Evolutionary conservation across 2,888 invertebrate species (phyloP).

Genomic region (Protodeltote pygarga): DNA sequence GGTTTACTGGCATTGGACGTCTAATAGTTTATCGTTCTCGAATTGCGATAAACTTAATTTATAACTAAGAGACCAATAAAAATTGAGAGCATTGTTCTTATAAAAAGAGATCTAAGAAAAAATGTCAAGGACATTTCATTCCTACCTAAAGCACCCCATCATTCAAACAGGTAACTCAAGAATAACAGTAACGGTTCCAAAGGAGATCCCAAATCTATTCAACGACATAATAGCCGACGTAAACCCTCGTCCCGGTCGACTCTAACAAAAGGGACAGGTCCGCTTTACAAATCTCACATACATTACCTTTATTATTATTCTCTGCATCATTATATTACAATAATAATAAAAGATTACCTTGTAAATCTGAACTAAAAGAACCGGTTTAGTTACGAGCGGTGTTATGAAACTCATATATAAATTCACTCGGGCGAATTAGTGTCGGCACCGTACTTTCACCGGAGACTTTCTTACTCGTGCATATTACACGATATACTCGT

Average conservation of each 20-base stretch:
- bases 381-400: constrained; percentile 75
- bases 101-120: constrained; percentile 27
- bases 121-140: constrained; percentile 52
- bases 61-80: constrained; percentile 6
- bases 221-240: constrained; percentile 61
- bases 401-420: constrained; percentile 80
- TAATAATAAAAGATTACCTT: constrained; percentile 61
- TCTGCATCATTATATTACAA: constrained; percentile 60
- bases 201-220: constrained; percentile 65
- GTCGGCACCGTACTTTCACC: constrained; percentile 79
- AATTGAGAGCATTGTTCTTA: constrained; percentile 15
- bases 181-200: constrained; percentile 67
- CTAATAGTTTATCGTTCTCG: constrained; percentile 14
- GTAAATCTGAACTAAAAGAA: constrained; percentile 54
- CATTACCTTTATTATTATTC: constrained; percentile 67
- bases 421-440: constrained; percentile 75
- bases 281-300: constrained; percentile 67
- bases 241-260: constrained; percentile 59
- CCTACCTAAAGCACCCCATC: constrained; percentile 37
- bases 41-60: constrained; percentile 22
- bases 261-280: constrained; percentile 70
- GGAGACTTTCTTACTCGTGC: constrained; percentile 74
- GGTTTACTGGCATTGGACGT: constrained; percentile 9
- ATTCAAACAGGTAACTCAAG: constrained; percentile 60
- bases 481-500: constrained; percentile 62